Evolutionary conservation across 2,113 vertebrate genomes (phyloP).

Genomic region (Myotis brandtii): DNA sequence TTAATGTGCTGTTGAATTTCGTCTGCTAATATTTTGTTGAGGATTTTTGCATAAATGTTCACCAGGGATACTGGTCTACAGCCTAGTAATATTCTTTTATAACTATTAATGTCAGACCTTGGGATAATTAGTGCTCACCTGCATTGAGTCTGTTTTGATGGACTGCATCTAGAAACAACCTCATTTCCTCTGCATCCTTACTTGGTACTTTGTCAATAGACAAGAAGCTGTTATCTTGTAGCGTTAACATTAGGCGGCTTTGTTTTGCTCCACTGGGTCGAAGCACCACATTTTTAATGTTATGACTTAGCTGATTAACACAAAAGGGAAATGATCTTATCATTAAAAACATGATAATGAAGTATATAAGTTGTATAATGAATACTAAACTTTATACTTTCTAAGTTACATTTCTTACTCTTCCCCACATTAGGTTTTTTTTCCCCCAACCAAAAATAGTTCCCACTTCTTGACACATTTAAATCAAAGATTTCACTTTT

Average conservation of each 20-base stretch:
- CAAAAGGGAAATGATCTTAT: constrained; percentile 54
- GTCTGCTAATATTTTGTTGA: not conserved
- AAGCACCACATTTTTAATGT: constrained; percentile 93
- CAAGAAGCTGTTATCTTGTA: constrained; percentile 93
- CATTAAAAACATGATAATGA: constrained; percentile 27
- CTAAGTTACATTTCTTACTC: constrained; percentile 3
- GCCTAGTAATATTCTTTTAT: constrained; percentile 33
- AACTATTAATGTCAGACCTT: not conserved
- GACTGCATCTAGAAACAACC: constrained; percentile 94
- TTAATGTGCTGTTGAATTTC: not conserved
- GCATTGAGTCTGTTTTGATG: constrained; percentile 89
- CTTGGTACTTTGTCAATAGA: constrained; percentile 92
- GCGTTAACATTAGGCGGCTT: constrained; percentile 90
- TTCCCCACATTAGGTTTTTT: not conserved
- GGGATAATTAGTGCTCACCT: constrained; percentile 84
- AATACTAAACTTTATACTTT: constrained; percentile 39
- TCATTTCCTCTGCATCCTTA: constrained; percentile 91
- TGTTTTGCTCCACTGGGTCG: constrained; percentile 87
- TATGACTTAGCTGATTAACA: constrained; percentile 93
- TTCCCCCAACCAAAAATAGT: not conserved
- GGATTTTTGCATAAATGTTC: not conserved
- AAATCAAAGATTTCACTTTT: constrained; percentile 47
- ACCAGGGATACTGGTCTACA: not conserved
- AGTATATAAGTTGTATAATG: constrained; percentile 13
- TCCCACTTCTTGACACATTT: constrained; percentile 49